A percentile compares a stretch with the other conserved stretches of the same genome.
phyloP scores from a whole-genome alignment of 2,113 vertebrate genomes.

The Thermophis baileyi region DNA sequence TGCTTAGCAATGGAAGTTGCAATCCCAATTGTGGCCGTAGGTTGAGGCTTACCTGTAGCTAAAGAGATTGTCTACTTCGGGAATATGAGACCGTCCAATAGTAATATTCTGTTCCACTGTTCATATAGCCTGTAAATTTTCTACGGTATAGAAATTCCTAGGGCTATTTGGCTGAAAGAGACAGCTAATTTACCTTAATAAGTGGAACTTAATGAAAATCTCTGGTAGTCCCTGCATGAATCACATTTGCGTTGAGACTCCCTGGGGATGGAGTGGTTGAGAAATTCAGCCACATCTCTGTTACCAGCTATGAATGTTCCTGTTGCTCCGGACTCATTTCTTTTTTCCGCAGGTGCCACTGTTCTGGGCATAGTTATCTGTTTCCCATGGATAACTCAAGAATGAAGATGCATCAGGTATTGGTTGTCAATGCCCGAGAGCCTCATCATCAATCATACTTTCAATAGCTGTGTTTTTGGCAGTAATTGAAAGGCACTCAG shows the following conservation, averaged over 20 bases:
- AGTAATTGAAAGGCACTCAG: not conserved
- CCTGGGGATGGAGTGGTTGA: not conserved
- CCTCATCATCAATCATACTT: not conserved
- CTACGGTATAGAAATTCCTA: not conserved
- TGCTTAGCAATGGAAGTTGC: not conserved
- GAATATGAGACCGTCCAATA: not conserved
- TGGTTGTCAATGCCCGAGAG: not conserved
- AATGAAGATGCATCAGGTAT: not conserved
- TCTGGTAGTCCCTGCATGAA: not conserved
- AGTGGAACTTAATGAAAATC: not conserved
- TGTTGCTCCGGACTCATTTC: not conserved
- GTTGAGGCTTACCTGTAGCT: not conserved
- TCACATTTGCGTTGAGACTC: not conserved
- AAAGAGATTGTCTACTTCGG: not conserved
- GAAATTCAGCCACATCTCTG: not conserved
- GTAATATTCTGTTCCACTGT: not conserved
- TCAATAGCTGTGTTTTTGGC: not conserved
- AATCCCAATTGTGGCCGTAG: not conserved
- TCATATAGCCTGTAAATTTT: not conserved
- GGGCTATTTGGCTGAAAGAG: not conserved
- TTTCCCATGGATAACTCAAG: not conserved
- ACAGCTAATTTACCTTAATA: not conserved
- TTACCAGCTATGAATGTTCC: not conserved
- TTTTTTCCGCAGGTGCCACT: not conserved
- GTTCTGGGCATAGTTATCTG: not conserved